Conservation (phyloP, 2,113 vertebrate genomes). For the Oceanites oceanicus region DNA sequence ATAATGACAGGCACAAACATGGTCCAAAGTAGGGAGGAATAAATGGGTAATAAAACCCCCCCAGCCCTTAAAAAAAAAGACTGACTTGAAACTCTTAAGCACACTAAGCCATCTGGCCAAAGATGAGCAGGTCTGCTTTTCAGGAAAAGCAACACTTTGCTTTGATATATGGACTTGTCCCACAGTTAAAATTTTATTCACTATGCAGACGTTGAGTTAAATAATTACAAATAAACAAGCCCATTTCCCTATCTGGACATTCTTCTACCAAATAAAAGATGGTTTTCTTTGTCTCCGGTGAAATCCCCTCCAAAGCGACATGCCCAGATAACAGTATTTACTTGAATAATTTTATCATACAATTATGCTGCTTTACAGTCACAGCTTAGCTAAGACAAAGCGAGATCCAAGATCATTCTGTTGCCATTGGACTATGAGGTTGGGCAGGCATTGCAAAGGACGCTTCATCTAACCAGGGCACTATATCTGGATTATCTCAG, state of each 20-base stretch:
- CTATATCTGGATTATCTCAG: neutral
- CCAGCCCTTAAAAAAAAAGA: neutral
- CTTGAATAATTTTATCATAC: neutral
- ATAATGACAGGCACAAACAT: neutral
- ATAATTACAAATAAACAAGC: neutral
- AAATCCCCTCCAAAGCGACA: neutral
- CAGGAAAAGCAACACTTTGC: conserved; percentile 4
- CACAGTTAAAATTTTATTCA: neutral
- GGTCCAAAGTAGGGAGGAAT: neutral
- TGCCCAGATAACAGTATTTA: neutral
- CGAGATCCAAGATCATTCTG: neutral
- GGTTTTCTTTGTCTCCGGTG: neutral
- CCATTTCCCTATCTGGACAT: neutral
- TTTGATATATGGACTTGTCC: neutral
- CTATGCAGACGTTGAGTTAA: neutral
- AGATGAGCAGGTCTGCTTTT: neutral
- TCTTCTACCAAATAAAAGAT: neutral
- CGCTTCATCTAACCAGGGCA: neutral
- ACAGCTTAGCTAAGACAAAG: neutral
- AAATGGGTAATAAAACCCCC: fast-evolving
- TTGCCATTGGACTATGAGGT: neutral
- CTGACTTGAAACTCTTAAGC: neutral
- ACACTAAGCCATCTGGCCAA: neutral
- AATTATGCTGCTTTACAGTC: neutral
- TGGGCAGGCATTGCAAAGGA: neutral